phyloP scores from a whole-genome alignment of 2,888 invertebrate genomes.

The Drosophila prolongata region DNA sequence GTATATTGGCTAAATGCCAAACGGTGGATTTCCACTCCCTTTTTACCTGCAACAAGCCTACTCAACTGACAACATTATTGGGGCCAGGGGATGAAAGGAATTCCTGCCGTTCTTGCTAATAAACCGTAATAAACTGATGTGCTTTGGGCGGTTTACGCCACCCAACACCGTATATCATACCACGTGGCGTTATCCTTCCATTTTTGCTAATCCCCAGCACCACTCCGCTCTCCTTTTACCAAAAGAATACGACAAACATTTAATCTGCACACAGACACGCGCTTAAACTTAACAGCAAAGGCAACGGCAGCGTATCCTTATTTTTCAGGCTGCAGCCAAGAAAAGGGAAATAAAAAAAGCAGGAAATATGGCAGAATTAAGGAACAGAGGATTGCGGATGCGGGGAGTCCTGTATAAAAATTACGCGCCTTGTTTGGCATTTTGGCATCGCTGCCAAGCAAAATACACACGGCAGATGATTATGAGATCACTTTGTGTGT shows the following conservation, averaged over 20 bases:
- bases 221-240: slow-evolving; percentile 13
- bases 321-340: slow-evolving; percentile 45
- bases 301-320: slow-evolving; percentile 33
- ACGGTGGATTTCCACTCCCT: not conserved
- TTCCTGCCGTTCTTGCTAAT: slow-evolving; percentile 62
- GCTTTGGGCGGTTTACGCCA: slow-evolving; percentile 44
- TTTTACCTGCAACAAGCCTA: slow-evolving; percentile 31
- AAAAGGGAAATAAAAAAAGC: slow-evolving; percentile 15
- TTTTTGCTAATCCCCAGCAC: slow-evolving; percentile 17
- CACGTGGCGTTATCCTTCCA: not conserved
- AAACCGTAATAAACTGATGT: slow-evolving; percentile 76
- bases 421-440: slow-evolving; percentile 71
- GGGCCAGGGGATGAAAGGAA: slow-evolving; percentile 51
- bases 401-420: slow-evolving; percentile 63
- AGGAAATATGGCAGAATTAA: slow-evolving; percentile 4
- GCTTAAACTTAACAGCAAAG: slow-evolving; percentile 51
- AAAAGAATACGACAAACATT: slow-evolving; percentile 70
- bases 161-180: not conserved
- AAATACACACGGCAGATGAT: slow-evolving; percentile 75
- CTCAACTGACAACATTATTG: slow-evolving; percentile 19
- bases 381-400: not conserved
- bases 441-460: slow-evolving; percentile 60
- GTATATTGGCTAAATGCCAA: slow-evolving; percentile 4
- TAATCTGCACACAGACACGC: slow-evolving; percentile 72
- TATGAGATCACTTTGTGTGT: slow-evolving; percentile 81